Evolutionary conservation across 2,888 invertebrate genomes (phyloP), one percentile per base, ranked within the genome.

Genomic region (Cyclophora punctaria): DNA sequence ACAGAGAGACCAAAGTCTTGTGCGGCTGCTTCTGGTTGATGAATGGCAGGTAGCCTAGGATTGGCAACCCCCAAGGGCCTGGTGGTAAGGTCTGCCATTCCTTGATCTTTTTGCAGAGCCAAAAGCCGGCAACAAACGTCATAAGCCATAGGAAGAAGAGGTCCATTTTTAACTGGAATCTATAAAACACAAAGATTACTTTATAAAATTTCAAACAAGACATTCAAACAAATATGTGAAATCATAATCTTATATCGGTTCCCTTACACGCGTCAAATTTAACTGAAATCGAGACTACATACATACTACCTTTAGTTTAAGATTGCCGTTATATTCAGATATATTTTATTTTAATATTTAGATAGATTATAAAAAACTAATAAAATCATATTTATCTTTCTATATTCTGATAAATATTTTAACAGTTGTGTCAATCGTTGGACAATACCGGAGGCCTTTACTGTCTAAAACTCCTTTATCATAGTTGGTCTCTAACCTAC

Each of bases 11-110:
- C 35, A 97, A 80, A 0, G 93, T 93, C 49, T 90, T 73, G 67
- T 96, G 93, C 0, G 96, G 96, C n/a, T 91, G 86, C 43, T 80
- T 73, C 0, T 90, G 80, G 70, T 95, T 90, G 43, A 97, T 71
- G 78, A 92, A 94, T 1, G 94, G 93, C 52, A 97, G 79, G 69
- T 94, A 96, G 1, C 97, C 97, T 3, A 97, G 57, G 20, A 96
- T 67, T 0, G 96, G 96, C 41, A 96, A 57, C 2, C 94, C 93
- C 89, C 90, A 90, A 0, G 96, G 96, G 0, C 96, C 96, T 0
- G 96, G 96, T 0, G 95, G 94, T 44, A 91, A 74, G 48, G 71
- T 78, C 49, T 82, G 80, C 81, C 82, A 83, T 65, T 80, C 70
- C 52, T 74, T 81, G 52, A 83, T 54, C 66, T 83, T 78, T 62